These are phyloP conservation scores for Microcebus jonahi DNA, from an alignment of 2,113 vertebrate genomes.

Conservation along the genomic window DNA sequence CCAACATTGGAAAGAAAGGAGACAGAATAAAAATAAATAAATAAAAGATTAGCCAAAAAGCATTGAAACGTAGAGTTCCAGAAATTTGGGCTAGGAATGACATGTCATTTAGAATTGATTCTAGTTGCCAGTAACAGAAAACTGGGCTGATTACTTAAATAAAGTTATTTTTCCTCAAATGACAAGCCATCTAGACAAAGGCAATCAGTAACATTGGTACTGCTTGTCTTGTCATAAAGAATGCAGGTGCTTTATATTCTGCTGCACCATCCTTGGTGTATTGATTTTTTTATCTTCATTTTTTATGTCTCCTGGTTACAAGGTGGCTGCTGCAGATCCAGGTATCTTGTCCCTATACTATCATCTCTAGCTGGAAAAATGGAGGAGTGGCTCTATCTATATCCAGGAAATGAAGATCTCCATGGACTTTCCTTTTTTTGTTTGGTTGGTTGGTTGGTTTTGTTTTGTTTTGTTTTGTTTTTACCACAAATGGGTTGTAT, in stretches of 20 bases:
- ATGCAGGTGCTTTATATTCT: background rate
- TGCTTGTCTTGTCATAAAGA: background rate
- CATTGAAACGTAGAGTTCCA: background rate
- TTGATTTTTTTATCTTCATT: background rate
- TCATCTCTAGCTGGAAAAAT: background rate
- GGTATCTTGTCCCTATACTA: background rate
- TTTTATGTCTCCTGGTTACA: background rate
- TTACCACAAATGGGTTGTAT: background rate
- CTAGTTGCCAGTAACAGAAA: conserved; percentile 30
- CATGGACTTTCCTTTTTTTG: background rate
- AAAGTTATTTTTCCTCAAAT: background rate
- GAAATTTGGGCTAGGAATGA: background rate
- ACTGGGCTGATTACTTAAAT: background rate
- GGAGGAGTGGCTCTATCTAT: background rate
- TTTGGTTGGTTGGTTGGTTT: too few species aligned
- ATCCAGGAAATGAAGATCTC: background rate
- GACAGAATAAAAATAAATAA: too few species aligned
- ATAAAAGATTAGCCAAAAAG: background rate
- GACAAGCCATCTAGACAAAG: background rate
- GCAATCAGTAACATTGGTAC: background rate
- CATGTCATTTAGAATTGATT: background rate
- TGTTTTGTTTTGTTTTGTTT: background rate
- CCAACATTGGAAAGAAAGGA: background rate
- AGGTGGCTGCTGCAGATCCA: background rate
- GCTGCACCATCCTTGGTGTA: background rate